Evolutionary conservation across 2,888 invertebrate species (phyloP).

Genomic region (Morpho deidamia): DNA sequence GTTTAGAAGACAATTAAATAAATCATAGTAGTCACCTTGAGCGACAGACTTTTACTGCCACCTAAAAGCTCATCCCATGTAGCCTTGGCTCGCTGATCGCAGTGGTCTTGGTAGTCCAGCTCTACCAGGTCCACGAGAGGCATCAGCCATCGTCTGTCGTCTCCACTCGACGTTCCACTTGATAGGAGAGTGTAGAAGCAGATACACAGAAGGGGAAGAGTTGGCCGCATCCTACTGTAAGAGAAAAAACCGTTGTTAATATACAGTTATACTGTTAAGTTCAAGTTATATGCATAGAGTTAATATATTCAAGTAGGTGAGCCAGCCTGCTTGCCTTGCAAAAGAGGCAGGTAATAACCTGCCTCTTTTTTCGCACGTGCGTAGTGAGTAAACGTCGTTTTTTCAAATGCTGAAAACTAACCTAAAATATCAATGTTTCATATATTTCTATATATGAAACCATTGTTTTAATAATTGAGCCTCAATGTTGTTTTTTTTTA

Average conservation of each 20-base stretch:
- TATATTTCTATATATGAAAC: too few species aligned
- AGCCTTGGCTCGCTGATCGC: conserved; percentile 56
- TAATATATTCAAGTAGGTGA: too few species aligned
- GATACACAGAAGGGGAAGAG: conserved; percentile 41
- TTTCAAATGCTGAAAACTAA: too few species aligned
- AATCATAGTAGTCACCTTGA: conserved; percentile 41
- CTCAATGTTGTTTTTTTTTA: too few species aligned
- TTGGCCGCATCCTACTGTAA: conserved; percentile 55
- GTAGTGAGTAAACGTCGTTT: too few species aligned
- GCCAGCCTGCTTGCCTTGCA: too few species aligned
- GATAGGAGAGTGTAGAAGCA: conserved; percentile 52
- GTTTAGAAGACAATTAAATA: background rate
- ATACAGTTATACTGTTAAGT: too few species aligned
- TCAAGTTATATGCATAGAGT: too few species aligned
- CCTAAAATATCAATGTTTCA: too few species aligned
- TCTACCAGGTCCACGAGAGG: conserved; percentile 65
- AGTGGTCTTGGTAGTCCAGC: conserved; percentile 68
- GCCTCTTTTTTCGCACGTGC: too few species aligned
- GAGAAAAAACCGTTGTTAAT: conserved; percentile 4
- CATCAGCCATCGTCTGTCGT: conserved; percentile 55
- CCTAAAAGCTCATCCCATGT: conserved; percentile 62
- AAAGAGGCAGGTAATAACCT: too few species aligned
- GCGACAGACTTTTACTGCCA: conserved; percentile 44
- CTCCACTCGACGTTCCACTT: conserved; percentile 54
- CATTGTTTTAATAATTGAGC: too few species aligned